Base-by-base conservation (phyloP, 2,797 vertebrate genomes). In the Gastrophryne carolinensis region DNA sequence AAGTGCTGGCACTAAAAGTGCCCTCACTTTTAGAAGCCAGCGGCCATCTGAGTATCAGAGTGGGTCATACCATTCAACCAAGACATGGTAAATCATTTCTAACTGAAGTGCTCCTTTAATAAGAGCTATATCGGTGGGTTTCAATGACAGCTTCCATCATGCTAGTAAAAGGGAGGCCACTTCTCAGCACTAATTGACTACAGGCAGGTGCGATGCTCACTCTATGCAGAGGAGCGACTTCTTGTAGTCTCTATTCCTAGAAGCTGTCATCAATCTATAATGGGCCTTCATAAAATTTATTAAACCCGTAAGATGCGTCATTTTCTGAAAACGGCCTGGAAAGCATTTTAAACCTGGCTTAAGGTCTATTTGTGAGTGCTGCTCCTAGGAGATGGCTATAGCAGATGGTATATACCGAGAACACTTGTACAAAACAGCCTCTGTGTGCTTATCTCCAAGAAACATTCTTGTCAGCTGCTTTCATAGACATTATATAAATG, bases 221-320 rank as follows among this genome's bases (percentile, higher is more conserved):
- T 30, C 37, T 47, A 58, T 54, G 32, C 32, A 32, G 39, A 58
- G 39, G 56, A 29, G 34, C 11, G 44, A 29, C 53, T 58, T 70
- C 17, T 23, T 19, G 67, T 57, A n/a, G 24, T 47, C n/a, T 53
- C 58, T 70, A 44, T 70, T 57, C 67, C 67, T 58, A 70, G 54
- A 57, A 70, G 30, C 67, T 66, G 61, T 74, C 52, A 74, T 52
- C 70, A 66, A 74, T 57, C 13, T 26, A 74, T 70, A 70, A 70
- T 58, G 26, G 52, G 39, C 54, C 58, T 70, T 58, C 37, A 70
- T 65, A 47, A 52, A 41, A 53, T 66, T 57, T 57, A 65, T 74
- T 65, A 74, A 65, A 65, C 27, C 15, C 10, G 61, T 44, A 57
- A 74, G 62, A 63, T 65, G 60, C 71, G 67, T 70, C 67, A 73